phyloP scores from a whole-genome alignment of 2,797 vertebrate species.

The Jordanella pulchra region DNA sequence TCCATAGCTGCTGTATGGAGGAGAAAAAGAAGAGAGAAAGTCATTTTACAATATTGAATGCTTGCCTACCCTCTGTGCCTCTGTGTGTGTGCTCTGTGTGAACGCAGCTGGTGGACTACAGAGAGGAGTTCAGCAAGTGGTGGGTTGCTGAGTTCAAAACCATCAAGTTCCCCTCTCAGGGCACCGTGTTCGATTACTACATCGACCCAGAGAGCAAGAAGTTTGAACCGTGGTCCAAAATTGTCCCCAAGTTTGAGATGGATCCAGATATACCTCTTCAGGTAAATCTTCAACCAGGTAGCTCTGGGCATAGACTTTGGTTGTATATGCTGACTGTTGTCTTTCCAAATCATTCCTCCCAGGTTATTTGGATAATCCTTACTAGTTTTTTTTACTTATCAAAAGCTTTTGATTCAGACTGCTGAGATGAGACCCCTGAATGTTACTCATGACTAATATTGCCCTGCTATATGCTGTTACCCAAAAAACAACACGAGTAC shows the following conservation, averaged over 20 bases:
- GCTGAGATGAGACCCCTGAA: background rate
- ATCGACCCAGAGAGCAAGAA: slow-evolving; percentile 91
- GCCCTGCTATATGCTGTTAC: too few relatives aligned
- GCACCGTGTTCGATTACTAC: slow-evolving; percentile 94
- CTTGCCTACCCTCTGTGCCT: slow-evolving; percentile 24
- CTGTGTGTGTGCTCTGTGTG: slow-evolving; percentile 52
- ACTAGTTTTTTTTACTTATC: background rate
- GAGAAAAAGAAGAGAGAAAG: slow-evolving; percentile 39
- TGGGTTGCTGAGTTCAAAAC: slow-evolving; percentile 94
- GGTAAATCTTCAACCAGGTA: slow-evolving; percentile 69
- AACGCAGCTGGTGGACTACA: slow-evolving; percentile 88
- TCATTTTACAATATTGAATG: slow-evolving; percentile 61
- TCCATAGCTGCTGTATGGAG: slow-evolving; percentile 48
- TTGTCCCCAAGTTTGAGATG: slow-evolving; percentile 89
- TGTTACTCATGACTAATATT: background rate
- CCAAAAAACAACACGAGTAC: background rate
- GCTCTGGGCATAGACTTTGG: background rate
- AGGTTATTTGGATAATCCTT: background rate
- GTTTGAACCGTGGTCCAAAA: slow-evolving; percentile 93
- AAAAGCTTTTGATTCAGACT: background rate
- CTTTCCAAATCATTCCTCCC: background rate
- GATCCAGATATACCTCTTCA: slow-evolving; percentile 89
- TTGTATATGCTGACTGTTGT: background rate
- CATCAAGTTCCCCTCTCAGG: slow-evolving; percentile 94
- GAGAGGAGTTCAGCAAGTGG: slow-evolving; percentile 97